Percentiles rank a stretch among this genome's conserved stretches.
These are phyloP conservation scores for Squalus acanthias DNA, from an alignment of 2,797 vertebrate species.

Conservation along the genomic window DNA sequence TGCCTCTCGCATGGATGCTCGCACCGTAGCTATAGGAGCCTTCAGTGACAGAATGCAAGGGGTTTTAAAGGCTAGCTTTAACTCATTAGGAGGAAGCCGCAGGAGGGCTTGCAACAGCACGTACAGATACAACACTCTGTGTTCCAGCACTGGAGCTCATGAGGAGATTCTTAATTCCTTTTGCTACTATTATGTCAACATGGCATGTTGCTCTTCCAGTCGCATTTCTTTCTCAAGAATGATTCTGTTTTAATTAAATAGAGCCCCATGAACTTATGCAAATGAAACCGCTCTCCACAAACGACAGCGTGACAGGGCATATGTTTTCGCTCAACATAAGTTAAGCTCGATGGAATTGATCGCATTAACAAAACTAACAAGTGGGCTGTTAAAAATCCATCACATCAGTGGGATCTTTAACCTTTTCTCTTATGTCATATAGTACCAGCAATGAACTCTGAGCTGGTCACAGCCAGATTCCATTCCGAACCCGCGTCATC, in stretches of 20 bases:
- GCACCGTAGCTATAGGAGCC: too few relatives aligned
- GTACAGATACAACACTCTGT: background rate
- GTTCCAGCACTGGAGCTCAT: background rate
- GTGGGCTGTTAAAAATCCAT: background rate
- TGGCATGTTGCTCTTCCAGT: background rate
- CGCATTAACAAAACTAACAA: background rate
- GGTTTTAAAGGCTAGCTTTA: too few relatives aligned
- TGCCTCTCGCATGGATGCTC: too few relatives aligned
- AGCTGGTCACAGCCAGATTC: background rate
- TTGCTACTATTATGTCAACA: background rate
- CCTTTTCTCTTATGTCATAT: background rate
- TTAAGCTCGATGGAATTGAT: background rate
- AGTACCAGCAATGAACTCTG: background rate
- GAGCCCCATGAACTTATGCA: background rate
- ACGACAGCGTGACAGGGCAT: background rate
- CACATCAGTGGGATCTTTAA: background rate
- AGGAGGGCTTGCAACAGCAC: background rate
- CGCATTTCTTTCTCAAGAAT: background rate
- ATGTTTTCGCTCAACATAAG: background rate
- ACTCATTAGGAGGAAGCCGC: background rate
- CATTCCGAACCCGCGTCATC: conserved; percentile 10
- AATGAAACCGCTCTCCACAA: background rate
- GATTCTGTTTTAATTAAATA: background rate
- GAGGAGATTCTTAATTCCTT: background rate
- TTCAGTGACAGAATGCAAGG: too few relatives aligned